Evolutionary conservation across 2,888 invertebrate genomes (phyloP), one percentile per base, ranked within the genome.

Genomic region (Cephus sareptanus): DNA sequence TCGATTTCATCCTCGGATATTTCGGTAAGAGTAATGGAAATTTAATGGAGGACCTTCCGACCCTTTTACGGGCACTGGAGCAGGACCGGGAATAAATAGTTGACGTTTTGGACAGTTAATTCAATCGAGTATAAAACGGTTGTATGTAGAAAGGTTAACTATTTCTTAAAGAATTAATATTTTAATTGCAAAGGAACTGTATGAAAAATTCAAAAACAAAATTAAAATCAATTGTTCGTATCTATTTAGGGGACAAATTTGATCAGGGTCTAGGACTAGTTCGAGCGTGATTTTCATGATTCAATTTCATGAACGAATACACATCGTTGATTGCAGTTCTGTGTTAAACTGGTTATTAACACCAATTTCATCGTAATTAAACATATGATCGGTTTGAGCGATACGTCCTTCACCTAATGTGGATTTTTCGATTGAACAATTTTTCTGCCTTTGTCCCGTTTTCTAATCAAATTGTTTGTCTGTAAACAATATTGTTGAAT

Each of bases 261-360:
- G 40, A 15, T 15, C 15, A 4, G 40, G 4, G 13, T 15, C 40
- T 6, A 6, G 40, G 15, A 40, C 4, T 15, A 40, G 40, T 40
- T 37, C 37, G 37, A 37, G 37, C 37, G 13, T 37, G 37, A 37
- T 37, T 37, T 13, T 13, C 15, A 40, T 78, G 80, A 87, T 87
- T 87, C 87, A 87, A 86, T 87, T 88, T 87, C 87, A 88, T 87
- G 88, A 88, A 85, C 87, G 85, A 85, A 85, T 87, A 87, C 88
- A 87, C 88, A 86, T 87, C 87, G 86, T 79, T 85, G 85, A 86
- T 83, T 86, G 80, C 83, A 80, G n/a, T 34, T 83, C 83, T 85
- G 81, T 81, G 83, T 83, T 85, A 85, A 87, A 87, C 85, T 87
- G 87, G 87, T 88, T 87, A 88, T 87, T 88, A 87, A 85, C 87